Evolutionary conservation across 2,888 invertebrate species (phyloP), one percentile per base, ranked within the genome.

Genomic region (Megaustenia siamemsis): DNA sequence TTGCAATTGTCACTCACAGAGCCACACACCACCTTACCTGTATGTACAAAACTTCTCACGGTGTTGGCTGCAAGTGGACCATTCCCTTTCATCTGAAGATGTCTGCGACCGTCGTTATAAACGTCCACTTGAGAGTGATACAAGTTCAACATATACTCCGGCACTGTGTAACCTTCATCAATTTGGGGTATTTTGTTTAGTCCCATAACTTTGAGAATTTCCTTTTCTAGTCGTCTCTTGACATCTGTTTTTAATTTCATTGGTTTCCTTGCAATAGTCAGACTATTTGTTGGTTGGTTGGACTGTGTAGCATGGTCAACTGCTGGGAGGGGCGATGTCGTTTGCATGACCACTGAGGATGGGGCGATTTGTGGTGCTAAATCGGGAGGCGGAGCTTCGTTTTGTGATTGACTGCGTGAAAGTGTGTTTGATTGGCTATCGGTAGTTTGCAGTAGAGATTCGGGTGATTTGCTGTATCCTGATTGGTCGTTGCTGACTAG

Each of bases 131-230:
- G 94, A 3, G 53, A 40, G 0, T 49, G 38, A 95, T 98, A 98
- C 88, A 98, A 95, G 93, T 97, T 95, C 94, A 96, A 95, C 96
- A 98, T 96, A 90, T 96, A 96, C 92, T 96, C 96, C 86, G 98
- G 98, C 93, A 98, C 95, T 81, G 95, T 94, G 85, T 95, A 94
- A 90, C 95, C 90, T 60, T 89, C 86, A 40, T 89, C 89, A 60
- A 95, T 94, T 93, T 93, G 94, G 88, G 95, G 96, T 94, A 95
- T 94, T 87, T 93, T 94, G 87, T 94, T 94, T 89, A 96, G 94
- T 68, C 96, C 96, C 90, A 96, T 95, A 94, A 96, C 93, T 92
- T 96, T 95, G 93, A 97, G 94, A 40, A 96, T 94, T 88, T 94
- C 95, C 81, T 95, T 93, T 93, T 96, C 96, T 81, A 96, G 94